Conservation (phyloP, 2,113 vertebrate species). For the Corvus cornix region DNA sequence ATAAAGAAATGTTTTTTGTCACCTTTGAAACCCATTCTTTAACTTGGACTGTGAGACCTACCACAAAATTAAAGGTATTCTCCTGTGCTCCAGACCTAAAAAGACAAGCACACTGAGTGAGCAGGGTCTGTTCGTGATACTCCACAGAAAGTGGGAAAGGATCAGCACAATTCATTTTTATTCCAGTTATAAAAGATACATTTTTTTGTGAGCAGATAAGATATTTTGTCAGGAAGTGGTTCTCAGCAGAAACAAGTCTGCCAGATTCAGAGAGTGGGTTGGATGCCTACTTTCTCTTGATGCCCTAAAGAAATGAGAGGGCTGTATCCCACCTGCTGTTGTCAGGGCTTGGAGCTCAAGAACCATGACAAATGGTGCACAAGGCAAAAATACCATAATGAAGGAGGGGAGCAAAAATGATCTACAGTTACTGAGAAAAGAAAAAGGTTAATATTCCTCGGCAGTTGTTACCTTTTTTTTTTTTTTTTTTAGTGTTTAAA, state of each 20-base stretch:
- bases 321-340: not conserved
- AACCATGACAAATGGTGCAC: not conserved
- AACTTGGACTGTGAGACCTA: not conserved
- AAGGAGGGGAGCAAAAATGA: not conserved
- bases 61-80: not conserved
- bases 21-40: not conserved
- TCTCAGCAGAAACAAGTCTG: not conserved
- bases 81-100: not conserved
- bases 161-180: not conserved
- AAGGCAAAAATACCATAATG: not conserved
- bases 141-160: not conserved
- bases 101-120: not conserved
- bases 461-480: not conserved
- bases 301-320: not conserved
- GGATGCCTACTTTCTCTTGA: not conserved
- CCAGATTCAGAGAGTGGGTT: not conserved
- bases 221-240: not conserved
- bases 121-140: not conserved
- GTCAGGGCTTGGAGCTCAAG: not conserved
- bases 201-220: not conserved
- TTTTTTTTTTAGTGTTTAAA: not conserved
- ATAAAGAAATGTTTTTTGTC: not conserved
- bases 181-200: not conserved
- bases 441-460: not conserved
- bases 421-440: not conserved